These are phyloP conservation scores for Morpho deidamia DNA, from an alignment of 2,888 invertebrate species.

Conservation along the genomic window DNA sequence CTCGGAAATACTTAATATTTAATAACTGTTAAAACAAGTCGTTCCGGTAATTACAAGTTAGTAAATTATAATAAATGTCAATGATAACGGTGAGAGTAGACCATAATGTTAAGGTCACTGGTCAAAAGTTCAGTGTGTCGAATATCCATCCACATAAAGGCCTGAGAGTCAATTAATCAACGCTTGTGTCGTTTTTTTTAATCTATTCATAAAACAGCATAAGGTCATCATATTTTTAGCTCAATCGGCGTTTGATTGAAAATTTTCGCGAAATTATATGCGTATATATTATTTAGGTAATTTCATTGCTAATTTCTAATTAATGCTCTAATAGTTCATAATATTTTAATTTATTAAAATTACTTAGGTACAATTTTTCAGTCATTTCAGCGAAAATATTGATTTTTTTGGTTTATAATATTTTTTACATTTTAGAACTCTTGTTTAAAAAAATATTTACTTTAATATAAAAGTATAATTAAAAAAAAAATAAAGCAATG, in stretches of 20 bases:
- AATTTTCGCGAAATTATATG: too few species aligned
- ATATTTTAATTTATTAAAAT: too few species aligned
- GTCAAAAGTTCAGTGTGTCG: slow-evolving; percentile 41
- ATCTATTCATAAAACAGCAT: neutral
- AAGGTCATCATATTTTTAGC: slow-evolving; percentile 1
- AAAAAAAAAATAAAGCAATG: too few species aligned
- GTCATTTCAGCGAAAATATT: too few species aligned
- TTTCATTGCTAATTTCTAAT: too few species aligned
- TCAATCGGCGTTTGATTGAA: neutral
- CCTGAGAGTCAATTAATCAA: slow-evolving; percentile 32
- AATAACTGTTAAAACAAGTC: slow-evolving; percentile 18
- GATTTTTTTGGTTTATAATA: too few species aligned
- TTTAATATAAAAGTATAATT: too few species aligned
- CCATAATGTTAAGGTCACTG: slow-evolving; percentile 40
- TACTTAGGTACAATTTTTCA: too few species aligned
- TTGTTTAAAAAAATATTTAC: too few species aligned
- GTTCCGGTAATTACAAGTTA: slow-evolving; percentile 25
- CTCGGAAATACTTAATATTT: neutral
- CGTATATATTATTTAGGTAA: too few species aligned
- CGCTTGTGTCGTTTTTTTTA: slow-evolving; percentile 29
- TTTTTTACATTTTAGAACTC: too few species aligned
- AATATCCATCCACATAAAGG: slow-evolving; percentile 31
- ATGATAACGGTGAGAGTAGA: slow-evolving; percentile 38
- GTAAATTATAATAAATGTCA: slow-evolving; percentile 39
- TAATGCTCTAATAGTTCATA: too few species aligned